Evolutionary conservation across 2,113 vertebrate species (phyloP), one percentile per base, ranked within the genome.

Genomic region (Chamaea fasciata): DNA sequence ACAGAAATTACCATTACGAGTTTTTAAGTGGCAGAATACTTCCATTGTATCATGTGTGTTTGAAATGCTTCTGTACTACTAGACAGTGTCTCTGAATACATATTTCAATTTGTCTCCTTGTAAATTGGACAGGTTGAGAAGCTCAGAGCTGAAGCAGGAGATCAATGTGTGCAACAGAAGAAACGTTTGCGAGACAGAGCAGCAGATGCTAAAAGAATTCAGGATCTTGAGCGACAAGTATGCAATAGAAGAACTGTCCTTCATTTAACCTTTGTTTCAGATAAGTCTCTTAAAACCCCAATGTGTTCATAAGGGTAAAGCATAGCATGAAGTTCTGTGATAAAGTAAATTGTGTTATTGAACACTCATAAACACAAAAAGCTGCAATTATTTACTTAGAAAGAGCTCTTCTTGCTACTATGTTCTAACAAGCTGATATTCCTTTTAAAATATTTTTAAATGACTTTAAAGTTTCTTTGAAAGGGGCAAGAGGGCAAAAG

Each of bases 181-280:
- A 98, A 96, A 76, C 98, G 97, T 82, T 67, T 97, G 50, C 98
- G 94, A 91, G 98, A 99, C 76, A 98, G 97, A 97, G 95, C 98
- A 60, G 90, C 93, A 46, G 99, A 99, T 89, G 97, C 97, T 49
- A 99, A 98, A 97, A 99, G 95, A 96, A 98, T 99, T 97, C 98
- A 98, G 89, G 98, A 99, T 79, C 98, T 99, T 69, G 98, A 99
- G 80, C 96, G 97, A 85, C 99, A 99, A 96, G 99, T 99, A 97
- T 31, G 96, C 78, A 62, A 35, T 90, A 49, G 60, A 16, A 22
- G 27, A 82, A 33, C 30, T 79, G 41, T 80, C 11, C 33, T 71
- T 62, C 7, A 4, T 49, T 49, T 83, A 76, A 73, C 12, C n/a
- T 80, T 52, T 87, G 2, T 69, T 73, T 82, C 46, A 69, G 53